Conservation (phyloP, 2,888 invertebrate genomes). For the Ganaspis brasiliensis region DNA sequence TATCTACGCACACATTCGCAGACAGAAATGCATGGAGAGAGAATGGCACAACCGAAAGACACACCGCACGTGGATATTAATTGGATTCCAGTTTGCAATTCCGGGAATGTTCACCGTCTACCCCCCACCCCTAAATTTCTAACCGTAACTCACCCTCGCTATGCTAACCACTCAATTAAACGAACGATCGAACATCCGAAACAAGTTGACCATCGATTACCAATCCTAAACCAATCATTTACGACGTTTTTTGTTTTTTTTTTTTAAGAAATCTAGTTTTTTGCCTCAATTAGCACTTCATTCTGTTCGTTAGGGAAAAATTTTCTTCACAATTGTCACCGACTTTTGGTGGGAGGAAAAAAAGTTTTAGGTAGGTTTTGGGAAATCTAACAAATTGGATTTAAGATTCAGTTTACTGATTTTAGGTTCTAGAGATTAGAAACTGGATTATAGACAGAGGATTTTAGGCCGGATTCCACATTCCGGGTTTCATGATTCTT, state of each 20-base stretch:
- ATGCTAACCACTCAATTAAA: conserved; percentile 69
- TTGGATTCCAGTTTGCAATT: conserved; percentile 42
- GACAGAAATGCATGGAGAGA: conserved; percentile 4
- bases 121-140: conserved; percentile 26
- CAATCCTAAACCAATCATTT: conserved; percentile 24
- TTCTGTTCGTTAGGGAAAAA: too few relatives aligned
- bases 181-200: conserved; percentile 60
- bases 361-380: too few relatives aligned
- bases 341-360: too few relatives aligned
- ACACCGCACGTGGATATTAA: conserved; percentile 32
- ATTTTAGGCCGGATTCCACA: too few relatives aligned
- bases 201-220: conserved; percentile 58
- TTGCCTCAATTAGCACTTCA: too few relatives aligned
- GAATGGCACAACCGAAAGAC: conserved; percentile 24
- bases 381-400: too few relatives aligned
- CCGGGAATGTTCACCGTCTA: conserved; percentile 25
- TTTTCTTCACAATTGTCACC: too few relatives aligned
- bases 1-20: background rate
- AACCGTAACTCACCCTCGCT: conserved; percentile 20
- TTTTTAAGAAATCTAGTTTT: too few relatives aligned
- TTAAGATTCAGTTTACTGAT: too few relatives aligned
- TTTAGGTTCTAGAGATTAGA: too few relatives aligned
- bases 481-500: too few relatives aligned
- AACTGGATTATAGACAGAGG: too few relatives aligned
- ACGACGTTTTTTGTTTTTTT: background rate